Evolutionary conservation across 37 sponge, comb jelly and placozoan genomes (phyloP), one percentile per base, ranked within the genome.

Genomic region (Geodia barretti): DNA sequence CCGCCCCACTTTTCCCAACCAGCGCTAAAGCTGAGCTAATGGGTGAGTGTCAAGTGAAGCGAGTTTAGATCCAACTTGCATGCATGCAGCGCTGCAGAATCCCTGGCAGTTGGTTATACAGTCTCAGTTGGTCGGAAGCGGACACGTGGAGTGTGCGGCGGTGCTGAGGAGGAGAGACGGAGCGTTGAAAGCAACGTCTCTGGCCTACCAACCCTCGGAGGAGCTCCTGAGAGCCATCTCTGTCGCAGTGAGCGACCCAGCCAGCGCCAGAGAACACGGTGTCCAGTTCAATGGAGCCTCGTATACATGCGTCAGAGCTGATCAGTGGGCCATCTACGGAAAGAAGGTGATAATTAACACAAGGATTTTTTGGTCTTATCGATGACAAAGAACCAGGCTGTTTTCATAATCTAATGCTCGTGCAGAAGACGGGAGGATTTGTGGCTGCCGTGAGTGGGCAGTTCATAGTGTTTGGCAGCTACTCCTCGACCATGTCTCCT

Each of bases 71-170:
- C 20, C 59, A 58, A 58, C 64, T 62, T 62, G 66, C 19, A 23
- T 24, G 26, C 7, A 26, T 31, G 4, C 38, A 19, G 8, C 33
- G 70, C 38, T 38, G 1, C 84, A 83, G 74, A 29, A 41, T 19
- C 84, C 54, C 54, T 47, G 54, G 54, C 54, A 47, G 54, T 47
- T 14, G 7, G 54, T 97, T 17, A 32, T 97, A 2, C 91, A 90
- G 38, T 88, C 92, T n/a, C 72, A 76, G 2, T 81, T 97, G 25
- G 54, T 92, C 19, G 87, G 83, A 20, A 89, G 93, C 1, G 90
- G 88, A 30, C 95, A 97, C 72, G 95, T 97, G 60, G 91, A 97
- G 70, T 90, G 77, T 37, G 81, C 84, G n/a, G 86, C 95, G 42
- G 61, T 97, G 4, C 62, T 97, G 14, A 69, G 81, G 70, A 80